Percentiles rank a stretch among this genome's conserved stretches.
Evolutionary conservation across 2,888 invertebrate species (phyloP).

Genomic region (Eueremaeus valkanovi): DNA sequence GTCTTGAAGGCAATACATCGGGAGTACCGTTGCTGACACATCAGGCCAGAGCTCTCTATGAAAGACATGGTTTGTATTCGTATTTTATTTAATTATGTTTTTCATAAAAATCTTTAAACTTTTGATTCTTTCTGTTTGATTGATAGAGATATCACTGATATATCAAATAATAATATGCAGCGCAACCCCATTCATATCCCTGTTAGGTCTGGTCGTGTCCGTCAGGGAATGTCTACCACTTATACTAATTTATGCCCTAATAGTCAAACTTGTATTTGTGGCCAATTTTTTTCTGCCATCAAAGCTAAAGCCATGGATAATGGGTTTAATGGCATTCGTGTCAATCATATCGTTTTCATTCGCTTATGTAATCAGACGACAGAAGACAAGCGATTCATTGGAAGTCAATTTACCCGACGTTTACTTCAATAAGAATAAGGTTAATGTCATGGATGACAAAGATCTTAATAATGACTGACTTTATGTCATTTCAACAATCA

Average conservation of each 20-base stretch:
- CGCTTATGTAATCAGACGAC: neutral
- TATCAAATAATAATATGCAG: conserved; percentile 6
- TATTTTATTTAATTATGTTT: neutral
- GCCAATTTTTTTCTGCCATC: neutral
- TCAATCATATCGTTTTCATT: conserved; percentile 1
- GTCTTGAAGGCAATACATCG: neutral
- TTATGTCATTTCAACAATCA: too few species aligned
- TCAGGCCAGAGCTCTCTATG: neutral
- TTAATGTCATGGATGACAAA: too few species aligned
- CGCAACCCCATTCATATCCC: neutral
- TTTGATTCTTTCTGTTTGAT: neutral
- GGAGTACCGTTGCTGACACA: neutral
- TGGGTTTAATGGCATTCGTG: conserved; percentile 7
- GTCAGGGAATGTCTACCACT: neutral
- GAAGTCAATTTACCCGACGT: neutral
- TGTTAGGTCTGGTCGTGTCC: neutral
- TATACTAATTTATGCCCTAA: neutral
- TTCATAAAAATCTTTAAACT: neutral
- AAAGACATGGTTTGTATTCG: neutral
- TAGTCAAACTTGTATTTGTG: neutral
- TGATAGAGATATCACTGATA: neutral
- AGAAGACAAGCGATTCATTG: neutral
- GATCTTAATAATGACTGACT: too few species aligned
- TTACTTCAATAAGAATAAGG: neutral
- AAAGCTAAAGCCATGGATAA: neutral